Evolutionary conservation across 2,888 invertebrate species (phyloP), one percentile per base, ranked within the genome.

Genomic region (Cryptocephalus moraei): DNA sequence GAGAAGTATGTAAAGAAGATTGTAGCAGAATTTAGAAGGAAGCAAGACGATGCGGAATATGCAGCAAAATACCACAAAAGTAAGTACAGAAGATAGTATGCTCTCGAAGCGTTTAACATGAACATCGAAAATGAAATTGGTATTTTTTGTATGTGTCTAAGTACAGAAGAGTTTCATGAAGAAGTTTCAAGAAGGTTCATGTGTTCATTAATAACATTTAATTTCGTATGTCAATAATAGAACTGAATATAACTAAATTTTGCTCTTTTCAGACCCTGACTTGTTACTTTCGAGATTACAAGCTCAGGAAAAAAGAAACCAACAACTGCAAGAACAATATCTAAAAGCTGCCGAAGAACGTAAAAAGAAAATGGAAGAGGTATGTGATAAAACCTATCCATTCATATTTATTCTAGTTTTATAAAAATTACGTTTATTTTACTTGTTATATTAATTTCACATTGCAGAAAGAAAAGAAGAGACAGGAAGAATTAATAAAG

Each of bases 21-120:
- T 43, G 65, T 70, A 49, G 54, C 54, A 10, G 60, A 44, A 1
- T 73, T 71, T 65, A 65, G 57, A 44, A 50, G 59, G 13, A 58
- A 56, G 38, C 66, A 54, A 48, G 67, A 65, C 9, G 69, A 73
- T 32, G 53, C 57, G 22, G 67, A 71, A 50, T 73, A 72, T 58
- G 62, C 63, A 14, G 72, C 68, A 22, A 72, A 72, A 54, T 73
- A 73, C 58, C 72, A 73, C 49, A 74, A 74, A 66, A 65, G 74
- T 74, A 63, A 59, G 56, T 45, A 39, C 31, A 12, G 8, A 39
- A 11, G n/a, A n/a, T n/a, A n/a, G n/a, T n/a, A n/a, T n/a, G n/a
- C n/a, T n/a, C n/a, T n/a, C n/a, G n/a, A n/a, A n/a, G n/a, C n/a
- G n/a, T n/a, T n/a, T n/a, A n/a, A n/a, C n/a, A n/a, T n/a, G n/a